Percentiles rank a stretch among this genome's conserved stretches.
These are phyloP conservation scores for Sepioteuthis lessoniana DNA, from an alignment of 2,888 invertebrate species.

Conservation along the genomic window DNA sequence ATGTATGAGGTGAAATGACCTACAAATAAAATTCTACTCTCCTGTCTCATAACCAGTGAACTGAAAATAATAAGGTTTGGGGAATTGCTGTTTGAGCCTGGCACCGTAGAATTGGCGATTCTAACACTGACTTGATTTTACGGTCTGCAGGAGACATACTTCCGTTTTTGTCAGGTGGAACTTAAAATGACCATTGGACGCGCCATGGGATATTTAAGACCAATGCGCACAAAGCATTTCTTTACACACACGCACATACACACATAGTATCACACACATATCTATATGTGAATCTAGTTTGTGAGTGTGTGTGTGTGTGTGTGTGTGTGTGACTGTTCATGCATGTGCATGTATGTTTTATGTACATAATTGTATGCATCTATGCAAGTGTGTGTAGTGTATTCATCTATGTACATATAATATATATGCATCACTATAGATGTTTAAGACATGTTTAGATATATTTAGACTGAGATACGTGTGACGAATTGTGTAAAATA, in stretches of 20 bases:
- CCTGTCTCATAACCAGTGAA: neutral
- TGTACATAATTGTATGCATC: neutral
- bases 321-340: neutral
- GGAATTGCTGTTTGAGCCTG: neutral
- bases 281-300: neutral
- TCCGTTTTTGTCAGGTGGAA: conserved; percentile 33
- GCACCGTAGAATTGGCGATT: neutral
- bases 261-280: neutral
- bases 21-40: neutral
- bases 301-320: neutral
- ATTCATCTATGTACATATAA: too few relatives aligned
- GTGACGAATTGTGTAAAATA: too few relatives aligned
- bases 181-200: neutral
- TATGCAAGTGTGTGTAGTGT: neutral
- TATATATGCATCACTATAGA: neutral
- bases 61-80: neutral
- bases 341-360: neutral
- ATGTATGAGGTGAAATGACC: neutral
- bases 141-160: conserved; percentile 12
- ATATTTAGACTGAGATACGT: too few relatives aligned
- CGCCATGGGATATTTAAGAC: neutral
- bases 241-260: neutral
- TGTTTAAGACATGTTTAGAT: too few relatives aligned
- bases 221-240: neutral
- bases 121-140: neutral